Percentiles rank a stretch among this genome's conserved stretches.
phyloP scores from a whole-genome alignment of 1,140 invertebrate genomes.

The Drosophila pseudoananassae region DNA sequence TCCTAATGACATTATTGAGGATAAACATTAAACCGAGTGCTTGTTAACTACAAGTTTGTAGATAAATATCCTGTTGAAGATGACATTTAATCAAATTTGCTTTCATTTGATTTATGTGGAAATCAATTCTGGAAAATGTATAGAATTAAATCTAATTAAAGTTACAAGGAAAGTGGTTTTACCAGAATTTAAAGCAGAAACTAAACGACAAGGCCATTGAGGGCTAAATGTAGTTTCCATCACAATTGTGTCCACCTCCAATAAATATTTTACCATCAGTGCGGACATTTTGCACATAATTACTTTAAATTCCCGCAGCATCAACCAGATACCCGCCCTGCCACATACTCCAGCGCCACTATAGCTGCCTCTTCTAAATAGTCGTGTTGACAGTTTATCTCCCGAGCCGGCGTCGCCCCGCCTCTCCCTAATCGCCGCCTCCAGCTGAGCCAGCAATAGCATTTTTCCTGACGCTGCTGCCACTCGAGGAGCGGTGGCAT shows the following conservation, averaged over 20 bases:
- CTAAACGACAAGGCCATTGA: too few species aligned
- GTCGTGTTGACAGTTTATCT: conserved; percentile 37
- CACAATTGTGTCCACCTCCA: background rate
- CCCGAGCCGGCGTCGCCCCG: background rate
- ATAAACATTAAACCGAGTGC: background rate
- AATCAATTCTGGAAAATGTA: background rate
- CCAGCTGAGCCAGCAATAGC: conserved; percentile 35
- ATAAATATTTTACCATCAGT: background rate
- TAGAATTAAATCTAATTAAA: background rate
- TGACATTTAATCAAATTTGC: background rate
- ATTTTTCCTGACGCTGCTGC: conserved; percentile 55
- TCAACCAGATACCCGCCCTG: background rate
- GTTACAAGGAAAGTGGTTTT: too few species aligned
- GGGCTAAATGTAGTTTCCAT: background rate
- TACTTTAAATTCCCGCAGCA: background rate
- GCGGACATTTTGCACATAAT: conserved; percentile 1
- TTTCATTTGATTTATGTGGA: background rate
- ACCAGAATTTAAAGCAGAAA: too few species aligned
- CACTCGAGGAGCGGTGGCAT: conserved; percentile 25
- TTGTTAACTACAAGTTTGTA: background rate
- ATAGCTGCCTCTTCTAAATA: conserved; percentile 11
- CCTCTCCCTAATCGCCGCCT: conserved; percentile 26
- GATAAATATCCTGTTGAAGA: background rate
- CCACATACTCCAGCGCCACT: background rate
- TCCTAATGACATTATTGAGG: conserved; percentile 22